Evolutionary conservation across 2,797 vertebrate species (phyloP), one percentile per base, ranked within the genome.

Genomic region (Clamator glandarius): DNA sequence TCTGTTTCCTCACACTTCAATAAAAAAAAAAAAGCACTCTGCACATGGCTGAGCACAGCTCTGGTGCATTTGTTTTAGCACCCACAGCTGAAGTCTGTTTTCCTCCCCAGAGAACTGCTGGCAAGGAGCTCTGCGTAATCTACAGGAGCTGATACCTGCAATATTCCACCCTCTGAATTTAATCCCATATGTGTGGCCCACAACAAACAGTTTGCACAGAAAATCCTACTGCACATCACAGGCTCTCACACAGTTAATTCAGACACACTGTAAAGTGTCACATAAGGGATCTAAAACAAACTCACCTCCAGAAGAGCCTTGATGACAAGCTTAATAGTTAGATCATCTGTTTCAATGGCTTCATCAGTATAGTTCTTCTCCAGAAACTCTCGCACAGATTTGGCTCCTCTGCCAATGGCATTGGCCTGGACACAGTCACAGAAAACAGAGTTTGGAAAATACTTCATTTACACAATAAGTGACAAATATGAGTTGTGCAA

Each of bases 291-390:
- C 14, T 14, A 28, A 26, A 12, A 19, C n/a, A 46, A 20, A 83
- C 97, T 95, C 66, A 98, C 98, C 96, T 99, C 98, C 0, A 99
- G 97, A 23, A 99, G 98, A 28, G 98, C 98, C 95, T 98, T 98
- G 96, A 99, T 98, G 21, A 98, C 98, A 50, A 99, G 97, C 91
- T 98, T 98, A 59, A 98, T 97, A 39, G 98, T 98, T 62, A 98
- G 87, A 39, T 98, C 98, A 9, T 98, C 98, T 0, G 98, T 98
- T 79, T 98, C 98, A 12, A 98, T 98, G 83, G 98, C 98, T 81
- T 98, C 98, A 4, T 98, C 98, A 0, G 98, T 98, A 21, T 98
- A 98, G 87, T 98, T 98, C 70, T 98, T 99, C 96, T 99, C 98
- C 89, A 99, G 96, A 94, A 98, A 99, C 76, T 98, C 98, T 4